Percentiles rank a stretch among this genome's conserved stretches.
These are phyloP conservation scores for Mythimna ferrago DNA, from an alignment of 2,888 invertebrate genomes.

Conservation along the genomic window DNA sequence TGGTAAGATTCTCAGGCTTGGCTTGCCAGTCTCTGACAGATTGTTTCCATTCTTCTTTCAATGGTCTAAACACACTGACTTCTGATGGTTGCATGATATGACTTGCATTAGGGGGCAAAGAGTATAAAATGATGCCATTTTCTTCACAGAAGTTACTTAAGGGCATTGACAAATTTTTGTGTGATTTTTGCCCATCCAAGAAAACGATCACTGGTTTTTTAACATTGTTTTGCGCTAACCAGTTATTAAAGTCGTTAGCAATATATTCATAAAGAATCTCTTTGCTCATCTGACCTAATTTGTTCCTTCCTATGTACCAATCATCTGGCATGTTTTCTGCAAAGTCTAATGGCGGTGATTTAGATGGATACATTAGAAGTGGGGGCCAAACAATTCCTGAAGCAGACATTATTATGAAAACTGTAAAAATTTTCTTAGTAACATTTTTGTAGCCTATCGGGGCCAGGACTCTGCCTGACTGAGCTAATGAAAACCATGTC, in stretches of 20 bases:
- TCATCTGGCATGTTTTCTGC: background rate
- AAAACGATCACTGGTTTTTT: conserved; percentile 11
- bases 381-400: conserved; percentile 1
- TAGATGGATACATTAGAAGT: background rate
- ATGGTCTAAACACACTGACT: background rate
- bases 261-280: background rate
- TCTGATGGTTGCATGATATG: conserved; percentile 10
- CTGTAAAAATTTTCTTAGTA: background rate
- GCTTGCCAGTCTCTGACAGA: background rate
- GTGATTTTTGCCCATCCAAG: conserved; percentile 9
- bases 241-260: conserved; percentile 7
- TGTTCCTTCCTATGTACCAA: background rate
- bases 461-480: background rate
- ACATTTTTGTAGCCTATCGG: background rate
- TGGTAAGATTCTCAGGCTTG: background rate
- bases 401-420: conserved; percentile 2
- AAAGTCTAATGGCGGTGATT: background rate
- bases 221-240: background rate
- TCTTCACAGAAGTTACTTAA: conserved; percentile 8
- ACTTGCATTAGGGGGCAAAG: background rate
- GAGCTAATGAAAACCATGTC: background rate
- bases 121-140: conserved; percentile 13
- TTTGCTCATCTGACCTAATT: background rate
- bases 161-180: background rate
- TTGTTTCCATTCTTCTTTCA: conserved; percentile 10